phyloP scores from a whole-genome alignment of 2,113 vertebrate species.

The Scortum barcoo region DNA sequence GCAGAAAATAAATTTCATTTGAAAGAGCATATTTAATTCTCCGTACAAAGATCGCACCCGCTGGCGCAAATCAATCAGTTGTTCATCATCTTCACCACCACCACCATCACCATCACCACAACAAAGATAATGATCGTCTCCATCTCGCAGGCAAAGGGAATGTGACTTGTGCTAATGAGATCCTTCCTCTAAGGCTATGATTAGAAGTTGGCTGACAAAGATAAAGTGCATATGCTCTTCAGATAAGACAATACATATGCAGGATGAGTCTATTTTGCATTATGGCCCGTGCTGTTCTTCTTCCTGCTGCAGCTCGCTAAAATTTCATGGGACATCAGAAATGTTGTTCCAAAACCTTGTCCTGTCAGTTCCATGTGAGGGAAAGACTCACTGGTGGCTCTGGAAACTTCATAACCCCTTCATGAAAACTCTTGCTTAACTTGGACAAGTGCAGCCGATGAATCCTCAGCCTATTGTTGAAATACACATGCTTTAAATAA shows the following conservation, averaged over 20 bases:
- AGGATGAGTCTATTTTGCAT: constrained; percentile 38
- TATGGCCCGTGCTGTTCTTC: constrained; percentile 30
- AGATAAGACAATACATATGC: constrained; percentile 59
- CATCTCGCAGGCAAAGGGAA: constrained; percentile 53
- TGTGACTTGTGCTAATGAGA: constrained; percentile 63
- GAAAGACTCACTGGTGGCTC: constrained; percentile 9
- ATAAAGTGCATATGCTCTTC: constrained; percentile 53
- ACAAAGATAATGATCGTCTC: constrained; percentile 69
- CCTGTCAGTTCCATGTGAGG: constrained; percentile 17
- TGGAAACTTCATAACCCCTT: constrained; percentile 19
- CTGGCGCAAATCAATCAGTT: constrained; percentile 80
- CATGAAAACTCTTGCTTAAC: constrained; percentile 16
- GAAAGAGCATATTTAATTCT: constrained; percentile 79
- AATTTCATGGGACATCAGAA: constrained; percentile 37
- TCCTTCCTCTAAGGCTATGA: constrained; percentile 64
- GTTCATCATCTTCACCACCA: constrained; percentile 71
- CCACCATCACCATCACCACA: constrained; percentile 45
- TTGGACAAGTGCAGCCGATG: constrained; percentile 1
- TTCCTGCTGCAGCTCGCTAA: background rate
- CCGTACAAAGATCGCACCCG: constrained; percentile 68
- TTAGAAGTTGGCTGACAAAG: constrained; percentile 55
- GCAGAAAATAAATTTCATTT: constrained; percentile 75
- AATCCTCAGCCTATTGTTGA: background rate
- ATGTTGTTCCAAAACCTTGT: constrained; percentile 13
- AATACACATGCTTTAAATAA: background rate